Evolutionary conservation across 2,888 invertebrate genomes (phyloP).

Genomic region (Apotomis betuletana): DNA sequence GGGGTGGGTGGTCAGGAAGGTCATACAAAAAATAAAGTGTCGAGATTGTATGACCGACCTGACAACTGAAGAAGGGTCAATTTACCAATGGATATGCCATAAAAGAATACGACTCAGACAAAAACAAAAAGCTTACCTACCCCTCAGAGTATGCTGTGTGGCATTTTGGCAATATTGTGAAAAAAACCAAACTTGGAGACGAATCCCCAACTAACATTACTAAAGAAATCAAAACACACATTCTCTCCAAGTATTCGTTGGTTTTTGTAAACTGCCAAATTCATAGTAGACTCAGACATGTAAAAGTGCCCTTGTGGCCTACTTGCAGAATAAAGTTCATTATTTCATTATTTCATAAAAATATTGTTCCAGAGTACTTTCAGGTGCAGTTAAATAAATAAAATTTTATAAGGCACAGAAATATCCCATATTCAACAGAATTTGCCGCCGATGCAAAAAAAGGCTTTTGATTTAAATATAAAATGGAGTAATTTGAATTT

Average conservation of each 20-base stretch:
- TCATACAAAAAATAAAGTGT: slow-evolving; percentile 2
- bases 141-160: slow-evolving; percentile 12
- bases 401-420: slow-evolving; percentile 12
- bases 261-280: background rate
- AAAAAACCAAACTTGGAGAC: slow-evolving; percentile 8
- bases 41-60: background rate
- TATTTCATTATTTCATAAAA: too few relatives aligned
- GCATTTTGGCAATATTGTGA: background rate
- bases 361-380: background rate
- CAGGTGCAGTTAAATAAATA: slow-evolving; percentile 9
- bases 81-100: slow-evolving; percentile 2
- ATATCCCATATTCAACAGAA: background rate
- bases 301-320: too few relatives aligned
- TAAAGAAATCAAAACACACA: background rate
- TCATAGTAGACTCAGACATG: too few relatives aligned
- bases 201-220: background rate
- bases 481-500: slow-evolving; percentile 21
- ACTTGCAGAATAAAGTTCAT: too few relatives aligned
- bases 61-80: background rate
- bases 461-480: slow-evolving; percentile 27
- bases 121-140: background rate
- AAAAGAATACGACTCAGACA: background rate
- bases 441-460: background rate
- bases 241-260: background rate
- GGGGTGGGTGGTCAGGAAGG: slow-evolving; percentile 7